Evolutionary conservation across 53 echinoderm and acorn worm genomes (phyloP), one percentile per base, ranked within the genome.

Genomic region (Temnopleurus reevesii): DNA sequence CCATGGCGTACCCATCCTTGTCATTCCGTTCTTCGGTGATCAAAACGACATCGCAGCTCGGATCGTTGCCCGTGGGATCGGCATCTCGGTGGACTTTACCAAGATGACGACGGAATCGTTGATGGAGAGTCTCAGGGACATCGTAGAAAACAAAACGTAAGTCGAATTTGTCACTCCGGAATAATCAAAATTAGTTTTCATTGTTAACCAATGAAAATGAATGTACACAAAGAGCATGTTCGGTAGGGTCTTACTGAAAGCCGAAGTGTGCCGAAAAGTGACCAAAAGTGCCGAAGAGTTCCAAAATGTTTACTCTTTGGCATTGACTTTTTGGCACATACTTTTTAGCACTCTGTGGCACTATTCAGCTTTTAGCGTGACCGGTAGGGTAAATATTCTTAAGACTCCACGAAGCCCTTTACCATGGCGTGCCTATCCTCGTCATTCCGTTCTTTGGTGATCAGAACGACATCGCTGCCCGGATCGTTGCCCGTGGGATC

Each of bases 381-480:
- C n/a, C n/a, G n/a, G n/a, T n/a, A n/a, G n/a, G n/a, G n/a, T n/a
- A n/a, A n/a, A n/a, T n/a, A n/a, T n/a, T n/a, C n/a, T n/a, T n/a
- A n/a, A n/a, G n/a, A n/a, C 83, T 90, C 36, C 81, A 90, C 51
- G 90, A 90, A 34, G 90, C 90, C n/a, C 46, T 90, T 29, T 90
- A 90, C 71, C 90, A 90, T 27, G 91, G 38, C 13, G 81, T 89
- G 55, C 92, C 92, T 18, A 46, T 92, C 24, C 24, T 92, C 53
- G 61, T 79, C 12, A 41, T 91, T 19, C 91, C 91, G 0, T 53
- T 91, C 13, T 61, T 87, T 34, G 80, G 87, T 2, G 91, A 91
- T 46, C 91, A 91, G 49, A 79, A 55, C 29, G 91, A 91, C 33
- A 30, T 87, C 76, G 91, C 91, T 51, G 76, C 71, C 44, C 86